A percentile compares a stretch with the other conserved stretches of the same genome.
These are phyloP conservation scores for Eudasyphora cyanicolor DNA, from an alignment of 2,888 invertebrate species.

Conservation along the genomic window DNA sequence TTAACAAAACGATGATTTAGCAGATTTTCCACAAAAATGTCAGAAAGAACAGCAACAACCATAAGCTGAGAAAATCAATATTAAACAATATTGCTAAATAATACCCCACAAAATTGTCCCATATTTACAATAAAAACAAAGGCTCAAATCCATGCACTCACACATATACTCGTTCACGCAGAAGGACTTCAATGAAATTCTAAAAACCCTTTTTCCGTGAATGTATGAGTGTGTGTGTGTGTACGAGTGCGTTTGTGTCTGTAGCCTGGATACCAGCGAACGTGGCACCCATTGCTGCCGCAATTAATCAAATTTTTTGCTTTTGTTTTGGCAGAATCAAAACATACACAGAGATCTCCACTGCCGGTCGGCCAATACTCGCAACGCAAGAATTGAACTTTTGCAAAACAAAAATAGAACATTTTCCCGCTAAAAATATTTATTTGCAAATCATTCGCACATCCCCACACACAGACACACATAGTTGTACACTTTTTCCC, in stretches of 20 bases:
- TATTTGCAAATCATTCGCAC: slow-evolving; percentile 15
- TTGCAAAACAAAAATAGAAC: slow-evolving; percentile 18
- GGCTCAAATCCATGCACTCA: slow-evolving; percentile 35
- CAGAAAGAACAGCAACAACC: slow-evolving; percentile 28
- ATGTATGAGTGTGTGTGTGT: background rate
- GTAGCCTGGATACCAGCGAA: slow-evolving; percentile 12
- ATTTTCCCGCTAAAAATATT: slow-evolving; percentile 35
- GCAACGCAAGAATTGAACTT: slow-evolving; percentile 2
- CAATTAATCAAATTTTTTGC: slow-evolving; percentile 64
- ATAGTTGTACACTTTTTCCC: background rate
- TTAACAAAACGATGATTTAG: slow-evolving; percentile 20
- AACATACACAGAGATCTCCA: background rate
- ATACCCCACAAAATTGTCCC: slow-evolving; percentile 49
- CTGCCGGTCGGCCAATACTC: background rate
- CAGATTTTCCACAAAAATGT: slow-evolving; percentile 5
- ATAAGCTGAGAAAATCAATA: slow-evolving; percentile 52
- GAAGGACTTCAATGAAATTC: background rate
- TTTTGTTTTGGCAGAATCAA: slow-evolving; percentile 19
- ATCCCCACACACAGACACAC: background rate
- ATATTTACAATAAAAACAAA: slow-evolving; percentile 46
- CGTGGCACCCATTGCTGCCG: slow-evolving; percentile 64
- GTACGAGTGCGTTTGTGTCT: background rate
- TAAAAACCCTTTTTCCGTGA: slow-evolving; percentile 23
- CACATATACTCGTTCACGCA: slow-evolving; percentile 6
- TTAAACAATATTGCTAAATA: slow-evolving; percentile 59